Conservation (phyloP, 2,888 invertebrate species). For the Dioctria rufipes region DNA sequence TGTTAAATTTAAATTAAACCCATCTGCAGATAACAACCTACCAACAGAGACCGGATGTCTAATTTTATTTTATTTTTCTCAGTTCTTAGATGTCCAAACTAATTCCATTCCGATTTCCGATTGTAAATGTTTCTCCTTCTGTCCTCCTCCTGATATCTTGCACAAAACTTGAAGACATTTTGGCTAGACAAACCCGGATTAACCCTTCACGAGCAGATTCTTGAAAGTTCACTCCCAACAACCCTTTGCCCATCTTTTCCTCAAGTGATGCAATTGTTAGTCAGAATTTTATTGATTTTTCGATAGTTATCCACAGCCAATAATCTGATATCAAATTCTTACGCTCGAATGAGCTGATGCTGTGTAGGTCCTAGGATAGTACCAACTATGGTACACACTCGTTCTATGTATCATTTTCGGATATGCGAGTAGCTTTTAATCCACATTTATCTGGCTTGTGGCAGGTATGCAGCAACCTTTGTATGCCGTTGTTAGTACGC, state of each 20-base stretch:
- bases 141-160: too few relatives aligned
- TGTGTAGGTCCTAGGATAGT: too few relatives aligned
- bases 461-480: conserved; percentile 14
- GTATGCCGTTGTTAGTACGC: conserved; percentile 26
- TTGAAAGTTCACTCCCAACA: not conserved
- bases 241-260: not conserved
- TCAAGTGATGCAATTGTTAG: not conserved
- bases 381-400: not conserved
- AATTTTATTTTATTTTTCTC: not conserved
- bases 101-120: not conserved
- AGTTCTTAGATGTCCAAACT: not conserved
- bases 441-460: not conserved
- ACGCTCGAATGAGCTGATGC: not conserved
- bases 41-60: not conserved
- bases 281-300: not conserved
- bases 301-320: not conserved
- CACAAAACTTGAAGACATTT: not conserved
- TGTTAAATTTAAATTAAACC: too few relatives aligned
- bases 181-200: not conserved
- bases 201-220: not conserved
- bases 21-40: too few relatives aligned
- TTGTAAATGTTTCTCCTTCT: not conserved
- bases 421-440: not conserved
- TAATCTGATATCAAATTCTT: not conserved
- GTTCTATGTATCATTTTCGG: not conserved